These are phyloP conservation scores for Littorina saxatilis DNA, from an alignment of 1,140 invertebrate genomes.

Conservation along the genomic window DNA sequence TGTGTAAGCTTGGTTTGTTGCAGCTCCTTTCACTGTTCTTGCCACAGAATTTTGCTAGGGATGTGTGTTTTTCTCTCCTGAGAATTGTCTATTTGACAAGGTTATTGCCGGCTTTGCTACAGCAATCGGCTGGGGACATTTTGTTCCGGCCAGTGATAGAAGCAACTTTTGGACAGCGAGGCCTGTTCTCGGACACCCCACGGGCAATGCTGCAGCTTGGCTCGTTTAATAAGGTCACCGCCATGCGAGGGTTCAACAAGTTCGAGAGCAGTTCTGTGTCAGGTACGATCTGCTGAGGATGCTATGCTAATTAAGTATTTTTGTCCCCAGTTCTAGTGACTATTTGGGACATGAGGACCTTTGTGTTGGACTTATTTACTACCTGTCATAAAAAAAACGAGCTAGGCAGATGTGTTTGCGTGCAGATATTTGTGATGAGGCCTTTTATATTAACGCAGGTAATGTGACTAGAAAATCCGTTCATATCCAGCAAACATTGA, in stretches of 20 bases:
- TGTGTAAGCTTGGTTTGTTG: background rate
- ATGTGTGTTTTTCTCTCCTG: background rate
- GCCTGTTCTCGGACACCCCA: background rate
- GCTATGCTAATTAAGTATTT: too few relatives aligned
- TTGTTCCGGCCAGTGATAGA: conserved; percentile 2
- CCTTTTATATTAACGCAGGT: too few relatives aligned
- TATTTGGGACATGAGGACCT: too few relatives aligned
- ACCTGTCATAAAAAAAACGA: too few relatives aligned
- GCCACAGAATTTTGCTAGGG: background rate
- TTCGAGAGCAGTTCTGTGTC: background rate
- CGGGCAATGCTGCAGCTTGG: background rate
- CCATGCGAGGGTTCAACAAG: conserved; percentile 2
- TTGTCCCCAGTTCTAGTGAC: too few relatives aligned
- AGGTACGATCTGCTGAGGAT: too few relatives aligned
- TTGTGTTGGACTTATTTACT: too few relatives aligned
- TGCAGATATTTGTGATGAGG: too few relatives aligned
- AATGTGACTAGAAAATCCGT: too few relatives aligned
- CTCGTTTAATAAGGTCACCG: background rate
- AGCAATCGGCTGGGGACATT: background rate
- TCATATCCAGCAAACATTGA: too few relatives aligned
- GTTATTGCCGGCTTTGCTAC: background rate
- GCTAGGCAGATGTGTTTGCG: too few relatives aligned
- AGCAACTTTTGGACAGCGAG: background rate
- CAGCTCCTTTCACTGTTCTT: background rate
- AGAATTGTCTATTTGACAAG: too few relatives aligned